Conservation (phyloP, 2,888 invertebrate species). For the Deilephila elpenor region DNA sequence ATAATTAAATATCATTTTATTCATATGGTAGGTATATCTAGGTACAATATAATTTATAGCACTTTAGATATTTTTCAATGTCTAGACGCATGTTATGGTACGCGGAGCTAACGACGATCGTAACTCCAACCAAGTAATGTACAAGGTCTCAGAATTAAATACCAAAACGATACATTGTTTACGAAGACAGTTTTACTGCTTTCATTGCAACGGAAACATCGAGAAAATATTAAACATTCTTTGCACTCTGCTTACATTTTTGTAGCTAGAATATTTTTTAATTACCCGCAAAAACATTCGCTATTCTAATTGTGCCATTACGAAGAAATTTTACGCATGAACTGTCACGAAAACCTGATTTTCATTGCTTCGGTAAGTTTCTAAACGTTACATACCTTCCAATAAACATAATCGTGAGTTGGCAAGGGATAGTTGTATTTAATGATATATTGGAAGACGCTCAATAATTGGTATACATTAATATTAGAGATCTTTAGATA, state of each 20-base stretch:
- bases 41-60: not conserved
- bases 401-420: conserved; percentile 47
- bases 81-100: not conserved
- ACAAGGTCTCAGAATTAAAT: conserved; percentile 19
- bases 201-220: conserved; percentile 51
- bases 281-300: conserved; percentile 9
- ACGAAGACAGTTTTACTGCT: conserved; percentile 36
- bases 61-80: not conserved
- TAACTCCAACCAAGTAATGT: not conserved
- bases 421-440: conserved; percentile 58
- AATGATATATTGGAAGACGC: conserved; percentile 52
- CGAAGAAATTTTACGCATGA: conserved; percentile 4
- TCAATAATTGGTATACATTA: conserved; percentile 51
- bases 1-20: conserved; percentile 12
- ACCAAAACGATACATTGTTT: conserved; percentile 33
- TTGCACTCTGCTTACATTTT: conserved; percentile 37
- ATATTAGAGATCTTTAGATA: conserved; percentile 53
- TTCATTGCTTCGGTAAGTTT: conserved; percentile 7
- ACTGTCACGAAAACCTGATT: conserved; percentile 1
- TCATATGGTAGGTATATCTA: not conserved
- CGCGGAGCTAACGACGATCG: not conserved
- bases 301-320: conserved; percentile 13
- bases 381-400: conserved; percentile 50
- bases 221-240: conserved; percentile 57
- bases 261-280: conserved; percentile 16